Base-by-base conservation (phyloP, 2,113 vertebrate genomes). In the Vidua macroura region DNA sequence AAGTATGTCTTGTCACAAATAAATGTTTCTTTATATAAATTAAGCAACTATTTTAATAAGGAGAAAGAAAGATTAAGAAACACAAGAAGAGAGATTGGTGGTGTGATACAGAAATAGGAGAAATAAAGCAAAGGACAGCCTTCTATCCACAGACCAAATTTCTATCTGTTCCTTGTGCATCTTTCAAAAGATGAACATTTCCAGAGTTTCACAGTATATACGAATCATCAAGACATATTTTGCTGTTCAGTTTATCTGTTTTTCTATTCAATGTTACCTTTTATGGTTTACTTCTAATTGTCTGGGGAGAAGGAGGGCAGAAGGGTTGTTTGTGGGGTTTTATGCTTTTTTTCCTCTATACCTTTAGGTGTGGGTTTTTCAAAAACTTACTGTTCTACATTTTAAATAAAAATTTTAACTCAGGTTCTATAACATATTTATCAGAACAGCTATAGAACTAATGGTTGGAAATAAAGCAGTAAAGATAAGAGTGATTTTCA, bases 311-410 rank as follows among this genome's bases (percentile, higher is more conserved):
- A 14, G 6, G 4, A 76, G 11, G 4, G 18, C 5, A 39, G 33
- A 68, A 35, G 8, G 1, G 7, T 17, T 59, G 2, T 7, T 41
- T 52, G 7, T 11, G 21, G 20, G 7, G 2, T 15, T 44, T 46
- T 30, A 33, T 30, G 13, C 1, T 35, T 20, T 48, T 43, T 39
- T 59, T 10, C 6, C 11, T 21, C 46, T 33, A 81, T 58, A 59
- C 1, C 0, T 49, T 48, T 66, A 16, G 8, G 1, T 35, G 13
- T 83, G 2, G 2, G 0, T 2, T 82, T 92, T 84, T 59, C 15
- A n/a, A 73, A 82, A 83, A 85, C 27, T 11, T 46, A 5, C 2
- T 49, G 2, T n/a, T 92, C 20, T 62, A 35, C 1, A 20, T 35
- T 68, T 24, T 58, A 13, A 73, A 77, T 31, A 51, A 85, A 81